phyloP scores from a whole-genome alignment of 2,888 invertebrate species.

The Luperina testacea region DNA sequence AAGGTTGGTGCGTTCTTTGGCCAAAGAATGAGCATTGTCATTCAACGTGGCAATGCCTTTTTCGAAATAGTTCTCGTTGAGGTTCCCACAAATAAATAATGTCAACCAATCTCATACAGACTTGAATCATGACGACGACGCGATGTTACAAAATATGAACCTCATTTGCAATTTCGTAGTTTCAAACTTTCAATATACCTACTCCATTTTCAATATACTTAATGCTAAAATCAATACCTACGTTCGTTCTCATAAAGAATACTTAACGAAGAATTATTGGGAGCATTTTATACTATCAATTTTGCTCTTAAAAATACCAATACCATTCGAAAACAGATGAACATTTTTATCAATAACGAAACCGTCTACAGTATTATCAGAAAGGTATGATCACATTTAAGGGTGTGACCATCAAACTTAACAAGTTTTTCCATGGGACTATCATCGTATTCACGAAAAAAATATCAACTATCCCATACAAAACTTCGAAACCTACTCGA shows the following conservation, averaged over 20 bases:
- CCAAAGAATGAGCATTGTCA: too few species aligned
- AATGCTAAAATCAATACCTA: not conserved
- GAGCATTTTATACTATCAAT: not conserved
- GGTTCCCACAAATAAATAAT: not conserved
- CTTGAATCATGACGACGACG: not conserved
- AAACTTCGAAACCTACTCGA: too few species aligned
- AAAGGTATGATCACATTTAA: not conserved
- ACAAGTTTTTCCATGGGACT: not conserved
- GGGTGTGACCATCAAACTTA: not conserved
- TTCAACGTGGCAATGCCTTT: too few species aligned
- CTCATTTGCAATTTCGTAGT: not conserved
- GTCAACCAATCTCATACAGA: not conserved
- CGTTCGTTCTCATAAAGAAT: not conserved
- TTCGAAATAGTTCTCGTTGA: not conserved
- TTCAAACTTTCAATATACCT: not conserved
- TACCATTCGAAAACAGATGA: not conserved
- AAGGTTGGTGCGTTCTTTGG: too few species aligned
- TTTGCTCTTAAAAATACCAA: not conserved
- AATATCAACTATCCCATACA: too few species aligned
- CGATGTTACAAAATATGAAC: not conserved
- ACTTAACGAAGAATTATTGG: constrained; percentile 4
- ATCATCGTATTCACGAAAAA: not conserved
- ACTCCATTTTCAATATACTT: not conserved
- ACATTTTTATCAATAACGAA: not conserved
- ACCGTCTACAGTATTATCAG: not conserved